Percentiles rank a stretch among this genome's conserved stretches.
These are phyloP conservation scores for Psammodynastes pulverulentus DNA, from an alignment of 2,113 vertebrate genomes.

Conservation along the genomic window DNA sequence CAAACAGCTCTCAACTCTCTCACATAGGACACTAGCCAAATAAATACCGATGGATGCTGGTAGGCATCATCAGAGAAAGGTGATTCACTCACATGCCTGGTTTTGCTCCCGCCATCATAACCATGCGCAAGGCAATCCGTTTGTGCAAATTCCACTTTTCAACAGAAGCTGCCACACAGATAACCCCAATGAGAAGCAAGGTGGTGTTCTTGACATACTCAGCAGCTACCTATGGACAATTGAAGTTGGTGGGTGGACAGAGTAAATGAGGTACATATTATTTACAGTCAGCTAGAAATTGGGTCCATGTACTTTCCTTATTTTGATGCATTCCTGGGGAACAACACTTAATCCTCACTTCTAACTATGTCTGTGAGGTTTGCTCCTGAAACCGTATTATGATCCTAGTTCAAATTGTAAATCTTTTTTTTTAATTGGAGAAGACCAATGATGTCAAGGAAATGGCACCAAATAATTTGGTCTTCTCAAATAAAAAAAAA, in stretches of 20 bases:
- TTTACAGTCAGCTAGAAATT: background rate
- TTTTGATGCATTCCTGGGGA: background rate
- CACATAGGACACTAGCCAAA: no score
- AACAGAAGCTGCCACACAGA: conserved; percentile 94
- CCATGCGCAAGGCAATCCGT: conserved; percentile 93
- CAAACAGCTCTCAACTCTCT: no score
- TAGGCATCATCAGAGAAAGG: background rate
- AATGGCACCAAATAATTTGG: background rate
- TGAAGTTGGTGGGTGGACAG: background rate
- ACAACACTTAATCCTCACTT: background rate
- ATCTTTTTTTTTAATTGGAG: background rate
- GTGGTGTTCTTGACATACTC: conserved; percentile 99
- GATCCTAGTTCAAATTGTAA: background rate
- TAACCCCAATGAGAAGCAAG: conserved; percentile 92
- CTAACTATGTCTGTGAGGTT: background rate
- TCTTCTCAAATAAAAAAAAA: background rate
- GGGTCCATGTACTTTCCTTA: background rate
- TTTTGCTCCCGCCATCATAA: conserved; percentile 94
- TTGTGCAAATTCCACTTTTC: conserved; percentile 99
- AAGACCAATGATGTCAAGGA: background rate
- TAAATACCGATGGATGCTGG: no score
- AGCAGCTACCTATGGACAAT: conserved; percentile 81
- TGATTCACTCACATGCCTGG: conserved; percentile 88
- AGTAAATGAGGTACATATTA: background rate
- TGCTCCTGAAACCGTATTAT: background rate